Conservation (phyloP, 1,140 invertebrate species). For the Drosophila ananassae region DNA sequence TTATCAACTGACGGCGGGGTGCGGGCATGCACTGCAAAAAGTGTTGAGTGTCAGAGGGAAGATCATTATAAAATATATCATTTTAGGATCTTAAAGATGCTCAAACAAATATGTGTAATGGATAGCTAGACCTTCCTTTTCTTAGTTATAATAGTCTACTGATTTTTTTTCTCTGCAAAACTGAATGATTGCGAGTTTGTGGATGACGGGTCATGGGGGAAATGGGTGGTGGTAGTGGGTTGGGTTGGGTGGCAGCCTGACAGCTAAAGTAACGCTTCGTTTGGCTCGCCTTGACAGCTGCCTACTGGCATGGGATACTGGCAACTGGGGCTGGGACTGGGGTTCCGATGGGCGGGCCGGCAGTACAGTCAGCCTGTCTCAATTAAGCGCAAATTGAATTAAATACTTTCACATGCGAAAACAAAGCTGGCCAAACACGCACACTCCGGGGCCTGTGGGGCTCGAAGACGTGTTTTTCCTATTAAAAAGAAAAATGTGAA, state of each 20-base stretch:
- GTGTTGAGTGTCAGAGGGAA: too few relatives aligned
- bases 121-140: too few relatives aligned
- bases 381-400: slow-evolving; percentile 68
- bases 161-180: slow-evolving; percentile 1
- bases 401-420: slow-evolving; percentile 64
- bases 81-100: too few relatives aligned
- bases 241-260: slow-evolving; percentile 27
- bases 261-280: slow-evolving; percentile 50
- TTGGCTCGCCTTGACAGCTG: slow-evolving; percentile 56
- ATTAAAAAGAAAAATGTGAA: slow-evolving; percentile 50
- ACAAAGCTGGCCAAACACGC: slow-evolving; percentile 58
- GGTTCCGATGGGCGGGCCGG: slow-evolving; percentile 14
- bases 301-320: slow-evolving; percentile 26
- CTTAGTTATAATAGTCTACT: neutral
- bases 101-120: neutral
- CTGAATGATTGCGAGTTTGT: slow-evolving; percentile 6
- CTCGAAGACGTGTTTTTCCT: slow-evolving; percentile 46
- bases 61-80: too few relatives aligned
- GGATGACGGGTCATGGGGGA: neutral
- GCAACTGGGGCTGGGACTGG: neutral
- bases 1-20: slow-evolving; percentile 43
- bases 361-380: slow-evolving; percentile 53
- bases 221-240: slow-evolving; percentile 2
- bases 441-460: slow-evolving; percentile 23
- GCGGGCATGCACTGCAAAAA: neutral